These are phyloP conservation scores for Oryzias dopingdopingensis DNA, from an alignment of 2,797 vertebrate species.

Conservation along the genomic window DNA sequence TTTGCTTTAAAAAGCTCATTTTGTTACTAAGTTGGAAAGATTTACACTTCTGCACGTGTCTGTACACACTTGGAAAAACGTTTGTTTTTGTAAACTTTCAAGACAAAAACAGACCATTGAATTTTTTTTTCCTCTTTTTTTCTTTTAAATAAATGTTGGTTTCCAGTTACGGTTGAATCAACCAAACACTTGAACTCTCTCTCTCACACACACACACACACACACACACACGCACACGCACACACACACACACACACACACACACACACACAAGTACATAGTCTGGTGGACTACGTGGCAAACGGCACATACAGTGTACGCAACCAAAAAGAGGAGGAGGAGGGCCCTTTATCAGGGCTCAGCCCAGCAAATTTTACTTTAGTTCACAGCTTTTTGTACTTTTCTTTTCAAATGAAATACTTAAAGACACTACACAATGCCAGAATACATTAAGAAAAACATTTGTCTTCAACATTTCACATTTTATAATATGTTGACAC, in stretches of 20 bases:
- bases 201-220: conserved; percentile 37
- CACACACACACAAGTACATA: conserved; percentile 40
- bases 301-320: conserved; percentile 59
- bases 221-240: conserved; percentile 50
- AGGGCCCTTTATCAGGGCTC: conserved; percentile 50
- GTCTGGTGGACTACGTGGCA: conserved; percentile 80
- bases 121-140: conserved; percentile 56
- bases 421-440: no score
- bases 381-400: conserved; percentile 21
- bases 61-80: no score
- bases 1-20: not conserved
- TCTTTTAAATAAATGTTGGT: conserved; percentile 62
- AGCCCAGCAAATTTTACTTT: conserved; percentile 47
- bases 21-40: not conserved
- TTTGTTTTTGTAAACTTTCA: conserved; percentile 15
- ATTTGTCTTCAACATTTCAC: no score
- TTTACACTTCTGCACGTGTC: conserved; percentile 8
- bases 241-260: conserved; percentile 39
- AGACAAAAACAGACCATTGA: conserved; percentile 57
- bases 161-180: conserved; percentile 72
- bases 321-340: conserved; percentile 59
- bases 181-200: conserved; percentile 31
- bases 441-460: no score
- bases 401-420: conserved; percentile 7
- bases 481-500: no score